These are phyloP conservation scores for Pseudococcus longispinus DNA, from an alignment of 2,888 invertebrate genomes.

Conservation along the genomic window DNA sequence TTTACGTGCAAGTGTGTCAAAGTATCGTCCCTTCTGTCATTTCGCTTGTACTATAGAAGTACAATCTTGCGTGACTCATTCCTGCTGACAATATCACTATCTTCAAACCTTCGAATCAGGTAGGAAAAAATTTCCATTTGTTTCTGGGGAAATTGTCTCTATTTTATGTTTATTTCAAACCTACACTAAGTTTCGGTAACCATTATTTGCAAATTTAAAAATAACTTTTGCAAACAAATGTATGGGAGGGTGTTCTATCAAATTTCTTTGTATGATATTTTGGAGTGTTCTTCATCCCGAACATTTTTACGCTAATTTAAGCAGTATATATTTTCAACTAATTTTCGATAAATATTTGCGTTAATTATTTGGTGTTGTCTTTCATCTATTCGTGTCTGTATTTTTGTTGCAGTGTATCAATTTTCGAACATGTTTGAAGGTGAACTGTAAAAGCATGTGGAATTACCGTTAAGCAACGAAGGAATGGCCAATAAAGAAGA, in stretches of 20 bases:
- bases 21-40: not conserved
- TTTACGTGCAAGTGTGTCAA: not conserved
- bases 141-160: not conserved
- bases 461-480: not conserved
- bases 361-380: too few species aligned
- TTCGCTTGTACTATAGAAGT: not conserved
- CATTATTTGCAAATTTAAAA: not conserved
- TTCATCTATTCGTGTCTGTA: not conserved
- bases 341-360: too few species aligned
- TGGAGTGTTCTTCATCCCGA: not conserved
- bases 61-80: not conserved
- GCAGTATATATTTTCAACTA: not conserved
- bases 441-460: not conserved
- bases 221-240: not conserved
- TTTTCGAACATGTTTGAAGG: not conserved
- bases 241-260: not conserved
- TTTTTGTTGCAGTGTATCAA: not conserved
- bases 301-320: not conserved
- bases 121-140: not conserved
- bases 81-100: constrained; percentile 4
- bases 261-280: not conserved
- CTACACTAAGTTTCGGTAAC: not conserved
- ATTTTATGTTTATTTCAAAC: not conserved
- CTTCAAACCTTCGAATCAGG: not conserved
- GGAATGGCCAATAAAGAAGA: constrained; percentile 27